Conservation (phyloP, 1,140 invertebrate genomes). For the Teleogryllus occipitalis region DNA sequence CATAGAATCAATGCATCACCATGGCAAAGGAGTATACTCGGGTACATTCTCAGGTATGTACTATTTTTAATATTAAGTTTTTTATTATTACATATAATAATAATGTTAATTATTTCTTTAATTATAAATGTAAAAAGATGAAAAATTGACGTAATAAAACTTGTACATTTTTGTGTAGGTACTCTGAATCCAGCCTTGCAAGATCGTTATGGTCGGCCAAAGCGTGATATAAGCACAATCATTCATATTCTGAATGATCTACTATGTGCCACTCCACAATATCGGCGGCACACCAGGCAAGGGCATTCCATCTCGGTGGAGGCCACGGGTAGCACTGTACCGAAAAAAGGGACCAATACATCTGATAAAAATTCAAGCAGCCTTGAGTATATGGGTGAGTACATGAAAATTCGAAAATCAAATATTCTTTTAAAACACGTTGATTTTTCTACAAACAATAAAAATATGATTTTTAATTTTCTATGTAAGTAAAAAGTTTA, state of each 20-base stretch:
- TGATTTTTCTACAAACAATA: too few relatives aligned
- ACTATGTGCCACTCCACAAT: constrained; percentile 70
- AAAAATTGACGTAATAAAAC: background rate
- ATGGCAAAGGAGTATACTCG: constrained; percentile 70
- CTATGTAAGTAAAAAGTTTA: too few relatives aligned
- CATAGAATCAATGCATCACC: constrained; percentile 87
- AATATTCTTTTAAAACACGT: background rate
- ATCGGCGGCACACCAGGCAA: constrained; percentile 35
- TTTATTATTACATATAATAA: background rate
- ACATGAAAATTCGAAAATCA: background rate
- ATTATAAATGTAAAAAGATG: background rate
- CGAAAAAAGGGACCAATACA: background rate
- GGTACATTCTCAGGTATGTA: constrained; percentile 34
- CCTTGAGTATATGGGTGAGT: background rate
- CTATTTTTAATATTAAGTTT: background rate
- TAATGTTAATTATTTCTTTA: background rate
- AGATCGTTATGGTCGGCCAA: constrained; percentile 80
- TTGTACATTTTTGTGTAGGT: constrained; percentile 51
- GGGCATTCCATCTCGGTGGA: constrained; percentile 20
- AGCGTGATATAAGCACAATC: constrained; percentile 86
- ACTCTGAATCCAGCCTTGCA: constrained; percentile 90
- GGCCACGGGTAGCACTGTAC: background rate
- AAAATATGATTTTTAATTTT: too few relatives aligned
- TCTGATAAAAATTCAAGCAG: background rate
- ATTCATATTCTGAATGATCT: constrained; percentile 93